Conservation (phyloP, 1,140 invertebrate species). For the Tenebrio molitor region DNA sequence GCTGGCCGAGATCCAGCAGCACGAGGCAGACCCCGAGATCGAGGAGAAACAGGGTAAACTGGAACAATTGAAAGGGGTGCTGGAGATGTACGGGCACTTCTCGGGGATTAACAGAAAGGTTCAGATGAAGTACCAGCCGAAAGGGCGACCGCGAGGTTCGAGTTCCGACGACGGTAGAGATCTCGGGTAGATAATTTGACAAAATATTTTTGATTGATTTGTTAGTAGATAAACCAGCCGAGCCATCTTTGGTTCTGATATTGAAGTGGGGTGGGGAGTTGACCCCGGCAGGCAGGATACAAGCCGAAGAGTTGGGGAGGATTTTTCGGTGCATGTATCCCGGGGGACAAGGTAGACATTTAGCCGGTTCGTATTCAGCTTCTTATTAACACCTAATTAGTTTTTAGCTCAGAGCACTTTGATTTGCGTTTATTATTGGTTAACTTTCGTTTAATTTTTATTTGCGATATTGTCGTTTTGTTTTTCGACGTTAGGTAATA, state of each 20-base stretch:
- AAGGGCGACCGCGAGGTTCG: constrained; percentile 91
- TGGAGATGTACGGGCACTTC: constrained; percentile 99
- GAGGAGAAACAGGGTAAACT: constrained; percentile 97
- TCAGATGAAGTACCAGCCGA: constrained; percentile 99
- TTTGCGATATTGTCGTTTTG: constrained; percentile 19
- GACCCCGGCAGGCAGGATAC: constrained; percentile 96
- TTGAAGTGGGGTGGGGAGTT: constrained; percentile 99
- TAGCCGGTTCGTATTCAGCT: constrained; percentile 75
- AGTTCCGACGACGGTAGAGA: constrained; percentile 93
- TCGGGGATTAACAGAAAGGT: constrained; percentile 99
- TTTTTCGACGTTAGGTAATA: constrained; percentile 29
- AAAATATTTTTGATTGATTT: constrained; percentile 40
- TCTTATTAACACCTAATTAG: constrained; percentile 55
- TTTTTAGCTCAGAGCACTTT: constrained; percentile 40
- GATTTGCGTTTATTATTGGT: constrained; percentile 34
- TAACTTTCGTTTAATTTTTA: constrained; percentile 27
- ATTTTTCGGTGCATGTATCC: constrained; percentile 99
- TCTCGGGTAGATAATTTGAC: not conserved
- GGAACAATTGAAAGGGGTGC: constrained; percentile 96
- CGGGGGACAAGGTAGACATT: constrained; percentile 87
- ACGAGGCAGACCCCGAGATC: constrained; percentile 90
- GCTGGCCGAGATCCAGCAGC: constrained; percentile 88
- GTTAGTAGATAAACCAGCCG: constrained; percentile 81
- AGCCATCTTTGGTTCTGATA: constrained; percentile 94
- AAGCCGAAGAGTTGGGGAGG: constrained; percentile 97